Evolutionary conservation across 2,797 vertebrate genomes (phyloP).

Genomic region (Coregonus suidteri): DNA sequence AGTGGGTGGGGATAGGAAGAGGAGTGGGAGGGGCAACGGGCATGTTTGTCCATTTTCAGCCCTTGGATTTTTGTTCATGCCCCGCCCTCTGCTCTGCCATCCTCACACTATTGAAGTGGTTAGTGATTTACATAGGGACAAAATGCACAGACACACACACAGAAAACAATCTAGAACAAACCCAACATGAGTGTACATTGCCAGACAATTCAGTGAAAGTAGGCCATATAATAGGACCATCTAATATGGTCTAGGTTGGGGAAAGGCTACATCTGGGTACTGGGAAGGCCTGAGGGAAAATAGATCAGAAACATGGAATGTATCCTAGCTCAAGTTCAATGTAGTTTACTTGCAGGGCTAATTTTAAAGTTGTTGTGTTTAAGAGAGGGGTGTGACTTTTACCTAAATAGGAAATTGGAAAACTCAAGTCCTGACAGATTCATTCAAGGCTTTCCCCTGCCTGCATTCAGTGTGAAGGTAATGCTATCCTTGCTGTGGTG

Average conservation of each 20-base stretch:
- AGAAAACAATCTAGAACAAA: background rate
- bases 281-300: too few relatives aligned
- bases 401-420: background rate
- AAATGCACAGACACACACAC: slow-evolving; percentile 15
- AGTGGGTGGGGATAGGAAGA: slow-evolving; percentile 65
- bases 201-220: background rate
- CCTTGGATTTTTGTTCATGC: slow-evolving; percentile 44
- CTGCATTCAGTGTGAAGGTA: background rate
- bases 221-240: background rate
- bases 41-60: slow-evolving; percentile 48
- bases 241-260: background rate
- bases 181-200: background rate
- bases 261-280: background rate
- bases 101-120: slow-evolving; percentile 58
- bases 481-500: background rate
- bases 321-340: background rate
- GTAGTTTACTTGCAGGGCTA: background rate
- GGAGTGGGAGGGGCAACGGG: slow-evolving; percentile 57
- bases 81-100: slow-evolving; percentile 63
- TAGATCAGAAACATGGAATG: too few relatives aligned
- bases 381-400: background rate
- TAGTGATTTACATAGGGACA: slow-evolving; percentile 59
- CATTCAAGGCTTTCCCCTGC: background rate
- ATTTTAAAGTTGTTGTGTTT: background rate
- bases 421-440: background rate